A percentile compares a stretch with the other conserved stretches of the same genome.
Conservation (phyloP, 2,888 invertebrate species). For the Drosophila pegasa region DNA sequence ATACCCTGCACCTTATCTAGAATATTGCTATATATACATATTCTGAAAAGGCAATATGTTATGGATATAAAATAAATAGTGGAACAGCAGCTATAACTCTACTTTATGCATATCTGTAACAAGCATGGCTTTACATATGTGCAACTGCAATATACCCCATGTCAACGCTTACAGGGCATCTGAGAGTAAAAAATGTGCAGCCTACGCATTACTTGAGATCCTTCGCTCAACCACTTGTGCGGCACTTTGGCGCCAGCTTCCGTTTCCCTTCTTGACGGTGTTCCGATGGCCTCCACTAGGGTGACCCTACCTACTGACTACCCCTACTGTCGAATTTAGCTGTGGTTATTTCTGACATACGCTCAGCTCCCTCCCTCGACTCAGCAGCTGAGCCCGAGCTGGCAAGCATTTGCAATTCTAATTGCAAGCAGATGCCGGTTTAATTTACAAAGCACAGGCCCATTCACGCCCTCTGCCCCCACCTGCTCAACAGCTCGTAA, state of each 20-base stretch:
- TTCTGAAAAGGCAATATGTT: too few species aligned
- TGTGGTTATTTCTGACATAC: conserved; percentile 64
- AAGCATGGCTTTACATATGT: background rate
- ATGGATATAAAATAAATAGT: too few species aligned
- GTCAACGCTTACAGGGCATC: background rate
- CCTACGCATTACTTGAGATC: conserved; percentile 41
- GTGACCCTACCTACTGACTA: background rate
- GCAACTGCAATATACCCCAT: background rate
- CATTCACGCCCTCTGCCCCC: background rate
- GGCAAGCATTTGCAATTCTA: conserved; percentile 72
- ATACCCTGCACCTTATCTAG: background rate
- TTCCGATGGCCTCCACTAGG: background rate
- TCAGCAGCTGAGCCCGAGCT: background rate
- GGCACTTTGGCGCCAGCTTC: conserved; percentile 66
- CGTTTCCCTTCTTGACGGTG: conserved; percentile 26
- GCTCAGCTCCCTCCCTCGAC: background rate
- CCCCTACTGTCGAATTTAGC: conserved; percentile 20
- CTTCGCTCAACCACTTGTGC: conserved; percentile 55
- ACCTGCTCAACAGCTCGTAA: conserved; percentile 8
- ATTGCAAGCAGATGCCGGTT: conserved; percentile 58
- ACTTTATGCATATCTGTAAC: too few species aligned
- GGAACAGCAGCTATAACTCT: too few species aligned
- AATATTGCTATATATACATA: background rate
- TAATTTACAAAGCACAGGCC: conserved; percentile 50
- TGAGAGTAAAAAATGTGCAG: conserved; percentile 34